phyloP scores from a whole-genome alignment of 2,113 vertebrate genomes.

The Sorex araneus region DNA sequence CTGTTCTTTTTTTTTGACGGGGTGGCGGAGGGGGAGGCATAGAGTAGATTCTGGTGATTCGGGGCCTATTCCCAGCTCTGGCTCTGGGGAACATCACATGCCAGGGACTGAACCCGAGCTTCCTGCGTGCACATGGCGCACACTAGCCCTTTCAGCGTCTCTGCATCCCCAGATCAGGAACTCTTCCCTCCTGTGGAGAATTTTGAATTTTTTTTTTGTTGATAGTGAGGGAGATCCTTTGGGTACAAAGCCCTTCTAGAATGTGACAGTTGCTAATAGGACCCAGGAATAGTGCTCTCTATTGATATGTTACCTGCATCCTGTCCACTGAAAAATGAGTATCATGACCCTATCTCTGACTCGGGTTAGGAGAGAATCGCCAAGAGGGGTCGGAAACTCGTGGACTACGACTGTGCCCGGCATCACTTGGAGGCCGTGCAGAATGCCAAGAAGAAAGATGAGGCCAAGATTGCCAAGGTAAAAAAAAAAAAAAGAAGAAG shows the following conservation, averaged over 20 bases:
- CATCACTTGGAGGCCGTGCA: conserved; percentile 95
- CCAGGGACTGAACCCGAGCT: no score
- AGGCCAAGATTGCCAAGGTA: conserved; percentile 95
- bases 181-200: background rate
- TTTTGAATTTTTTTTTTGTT: conserved; percentile 37
- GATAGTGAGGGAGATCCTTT: background rate
- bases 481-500: background rate
- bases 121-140: no score
- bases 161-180: no score
- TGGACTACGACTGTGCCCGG: conserved; percentile 95
- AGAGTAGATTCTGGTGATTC: no score
- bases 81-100: no score
- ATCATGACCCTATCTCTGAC: conserved; percentile 33
- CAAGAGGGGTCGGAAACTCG: conserved; percentile 95
- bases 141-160: no score
- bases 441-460: conserved; percentile 95
- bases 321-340: conserved; percentile 10
- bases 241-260: conserved; percentile 28
- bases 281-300: background rate
- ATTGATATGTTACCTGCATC: conserved; percentile 1
- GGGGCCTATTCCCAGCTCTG: background rate
- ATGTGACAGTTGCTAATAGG: conserved; percentile 32
- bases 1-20: no score
- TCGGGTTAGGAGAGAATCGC: conserved; percentile 92
- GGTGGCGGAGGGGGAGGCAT: no score